phyloP scores from a whole-genome alignment of 2,113 vertebrate species.

The Xenopus borealis region DNA sequence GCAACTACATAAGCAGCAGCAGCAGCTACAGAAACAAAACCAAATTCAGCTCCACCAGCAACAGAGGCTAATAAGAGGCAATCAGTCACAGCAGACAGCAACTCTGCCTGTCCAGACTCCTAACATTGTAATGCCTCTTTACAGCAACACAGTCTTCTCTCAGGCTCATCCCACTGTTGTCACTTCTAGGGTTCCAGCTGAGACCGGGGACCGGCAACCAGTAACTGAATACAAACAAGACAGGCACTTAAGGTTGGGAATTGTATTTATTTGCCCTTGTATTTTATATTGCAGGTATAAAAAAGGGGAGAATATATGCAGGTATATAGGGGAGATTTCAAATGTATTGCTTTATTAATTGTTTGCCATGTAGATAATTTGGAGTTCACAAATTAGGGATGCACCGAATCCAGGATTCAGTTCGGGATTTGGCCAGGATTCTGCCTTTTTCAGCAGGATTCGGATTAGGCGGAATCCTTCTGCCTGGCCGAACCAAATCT shows the following conservation, averaged over 20 bases:
- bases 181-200: slow-evolving; percentile 47
- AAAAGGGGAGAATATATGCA: too few relatives aligned
- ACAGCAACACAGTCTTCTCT: slow-evolving; percentile 72
- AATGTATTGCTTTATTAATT: too few relatives aligned
- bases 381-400: too few relatives aligned
- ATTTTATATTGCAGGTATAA: too few relatives aligned
- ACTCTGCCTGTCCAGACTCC: slow-evolving; percentile 64
- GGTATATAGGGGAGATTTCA: too few relatives aligned
- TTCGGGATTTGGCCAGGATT: too few relatives aligned
- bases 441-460: too few relatives aligned
- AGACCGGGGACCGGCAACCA: slow-evolving; percentile 63
- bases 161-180: slow-evolving; percentile 59
- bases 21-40: not conserved
- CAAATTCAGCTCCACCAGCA: slow-evolving; percentile 36
- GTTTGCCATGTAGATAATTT: too few relatives aligned
- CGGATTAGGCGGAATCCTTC: too few relatives aligned
- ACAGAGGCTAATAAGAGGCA: slow-evolving; percentile 58
- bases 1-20: not conserved
- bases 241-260: slow-evolving; percentile 65
- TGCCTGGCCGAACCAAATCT: too few relatives aligned
- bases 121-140: slow-evolving; percentile 70
- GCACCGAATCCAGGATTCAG: too few relatives aligned
- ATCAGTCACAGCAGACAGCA: slow-evolving; percentile 54
- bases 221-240: slow-evolving; percentile 65
- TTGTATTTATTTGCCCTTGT: not conserved